Evolutionary conservation across 2,797 vertebrate species (phyloP).

Genomic region (Ambastaia sidthimunki): DNA sequence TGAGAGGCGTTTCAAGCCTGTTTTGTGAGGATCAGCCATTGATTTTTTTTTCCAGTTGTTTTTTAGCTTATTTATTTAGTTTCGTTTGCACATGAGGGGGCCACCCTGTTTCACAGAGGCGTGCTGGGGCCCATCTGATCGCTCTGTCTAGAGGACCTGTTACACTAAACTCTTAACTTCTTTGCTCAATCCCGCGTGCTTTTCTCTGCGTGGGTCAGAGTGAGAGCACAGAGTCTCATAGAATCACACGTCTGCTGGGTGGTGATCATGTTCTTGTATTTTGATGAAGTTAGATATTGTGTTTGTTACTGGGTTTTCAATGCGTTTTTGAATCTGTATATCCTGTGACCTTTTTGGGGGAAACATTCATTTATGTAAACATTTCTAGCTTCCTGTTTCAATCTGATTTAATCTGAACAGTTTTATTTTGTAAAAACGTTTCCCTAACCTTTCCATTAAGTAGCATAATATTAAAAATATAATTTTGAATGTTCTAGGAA

Average conservation of each 20-base stretch:
- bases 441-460: no score
- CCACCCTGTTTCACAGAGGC: conserved; percentile 21
- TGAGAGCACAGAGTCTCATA: conserved; percentile 32
- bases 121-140: conserved; percentile 45
- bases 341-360: neutral
- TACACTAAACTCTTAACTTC: conserved; percentile 36
- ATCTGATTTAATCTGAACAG: no score
- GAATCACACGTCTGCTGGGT: conserved; percentile 19
- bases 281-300: neutral
- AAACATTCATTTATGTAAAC: neutral
- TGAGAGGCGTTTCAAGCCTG: conserved; percentile 22
- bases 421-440: no score
- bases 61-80: conserved; percentile 19
- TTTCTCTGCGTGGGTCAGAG: conserved; percentile 50
- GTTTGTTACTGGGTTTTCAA: neutral
- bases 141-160: conserved; percentile 33
- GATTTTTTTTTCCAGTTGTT: conserved; percentile 30
- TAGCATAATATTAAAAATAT: no score
- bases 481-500: no score
- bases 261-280: conserved; percentile 30
- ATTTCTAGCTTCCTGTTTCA: neutral
- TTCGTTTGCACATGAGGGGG: conserved; percentile 20
- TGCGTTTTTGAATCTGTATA: neutral
- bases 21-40: neutral
- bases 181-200: conserved; percentile 37